Base-by-base conservation (phyloP, 1,140 invertebrate species). In the Heliconius himera region DNA sequence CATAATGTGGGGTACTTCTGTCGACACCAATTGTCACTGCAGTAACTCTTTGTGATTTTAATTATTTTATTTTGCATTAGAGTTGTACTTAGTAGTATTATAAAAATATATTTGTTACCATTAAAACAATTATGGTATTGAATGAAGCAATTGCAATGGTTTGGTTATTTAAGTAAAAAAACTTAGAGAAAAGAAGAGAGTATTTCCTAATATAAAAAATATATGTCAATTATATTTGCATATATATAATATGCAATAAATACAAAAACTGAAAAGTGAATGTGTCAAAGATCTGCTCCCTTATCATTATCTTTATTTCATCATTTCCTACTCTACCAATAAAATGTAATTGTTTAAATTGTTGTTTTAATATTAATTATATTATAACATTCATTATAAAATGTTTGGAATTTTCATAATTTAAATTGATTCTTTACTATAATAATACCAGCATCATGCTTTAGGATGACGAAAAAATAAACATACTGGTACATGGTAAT, bases 1-100 rank as follows among this genome's bases (percentile, higher is more conserved):
- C 74, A 79, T 84, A 82, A 73, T 87, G 93, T 94, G 93, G 93
- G 84, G 92, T 94, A 90, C 87, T 92, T 89, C 88, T 81, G 90
- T 94, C 87, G 90, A 82, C 91, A 90, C 81, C 54, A 82, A 85
- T 87, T 93, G 92, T 92, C 90, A 94, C 91, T 91, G 89, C 81
- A 86, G 87, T 88, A 89, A 92, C 92, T 93, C 93, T 93, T 94
- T 94, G 93, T 94, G 93, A 94, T 94, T 88, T 81, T 78, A 82
- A 81, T 87, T 82, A 71, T 76, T 79, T 87, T 70, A 79, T 79
- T 81, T 66, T 33, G 51, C 66, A 72, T 56, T 41, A 56, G 20
- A 70, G 36, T 56, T 74, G 46, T 80, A 79, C 36, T 77, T 70
- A 49, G 33, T 38, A 77, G 38, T 71, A 33, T 71, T 70, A 38